phyloP scores from a whole-genome alignment of 64 coral and sea anemone genomes.

The Dendrophyllia cribrosa region DNA sequence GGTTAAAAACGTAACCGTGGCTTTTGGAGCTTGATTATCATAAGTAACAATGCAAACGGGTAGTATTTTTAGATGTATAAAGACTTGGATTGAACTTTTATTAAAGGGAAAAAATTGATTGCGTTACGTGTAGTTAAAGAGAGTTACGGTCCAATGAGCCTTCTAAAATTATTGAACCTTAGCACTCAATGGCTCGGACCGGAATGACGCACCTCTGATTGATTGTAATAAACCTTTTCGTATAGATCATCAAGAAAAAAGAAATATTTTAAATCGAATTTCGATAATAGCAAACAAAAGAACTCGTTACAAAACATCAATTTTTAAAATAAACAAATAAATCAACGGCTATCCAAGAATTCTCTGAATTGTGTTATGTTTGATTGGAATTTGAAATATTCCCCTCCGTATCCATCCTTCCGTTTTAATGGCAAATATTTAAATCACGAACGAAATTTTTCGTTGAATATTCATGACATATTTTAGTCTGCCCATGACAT shows the following conservation, averaged over 20 bases:
- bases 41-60: neutral
- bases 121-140: conserved; percentile 7
- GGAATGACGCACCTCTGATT: conserved; percentile 6
- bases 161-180: neutral
- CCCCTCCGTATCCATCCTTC: neutral
- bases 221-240: neutral
- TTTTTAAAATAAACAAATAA: neutral
- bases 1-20: neutral
- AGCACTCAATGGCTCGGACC: neutral
- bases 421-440: conserved; percentile 19
- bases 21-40: neutral
- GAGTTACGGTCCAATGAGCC: neutral
- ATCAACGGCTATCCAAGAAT: neutral
- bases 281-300: neutral
- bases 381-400: conserved; percentile 29
- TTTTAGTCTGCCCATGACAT: neutral
- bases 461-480: conserved; percentile 31
- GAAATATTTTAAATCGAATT: neutral
- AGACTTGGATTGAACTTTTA: neutral
- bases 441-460: conserved; percentile 30
- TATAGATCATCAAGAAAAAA: neutral
- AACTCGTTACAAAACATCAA: neutral
- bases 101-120: neutral
- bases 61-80: neutral
- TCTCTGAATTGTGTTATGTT: conserved; percentile 5